Conservation (phyloP, 2,888 invertebrate species). For the Drosophila phalerata region DNA sequence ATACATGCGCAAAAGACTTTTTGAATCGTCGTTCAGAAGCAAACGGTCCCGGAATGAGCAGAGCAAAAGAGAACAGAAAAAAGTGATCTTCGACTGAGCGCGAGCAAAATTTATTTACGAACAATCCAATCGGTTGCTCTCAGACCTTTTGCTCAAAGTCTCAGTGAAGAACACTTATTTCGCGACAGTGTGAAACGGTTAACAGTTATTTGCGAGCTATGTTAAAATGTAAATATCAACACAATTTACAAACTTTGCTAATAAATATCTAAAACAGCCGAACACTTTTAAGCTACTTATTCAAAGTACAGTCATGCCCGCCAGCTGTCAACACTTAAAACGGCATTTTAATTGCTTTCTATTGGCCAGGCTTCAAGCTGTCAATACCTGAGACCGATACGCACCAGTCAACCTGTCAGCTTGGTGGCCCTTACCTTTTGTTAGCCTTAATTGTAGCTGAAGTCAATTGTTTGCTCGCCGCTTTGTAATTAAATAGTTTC, state of each 20-base stretch:
- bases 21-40: too few relatives aligned
- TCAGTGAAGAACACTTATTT: too few relatives aligned
- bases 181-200: too few relatives aligned
- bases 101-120: too few relatives aligned
- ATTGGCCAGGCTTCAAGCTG: constrained; percentile 42
- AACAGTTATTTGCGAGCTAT: too few relatives aligned
- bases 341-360: constrained; percentile 56
- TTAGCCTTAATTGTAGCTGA: constrained; percentile 68
- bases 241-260: neutral
- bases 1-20: too few relatives aligned
- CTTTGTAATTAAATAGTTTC: constrained; percentile 80
- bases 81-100: too few relatives aligned
- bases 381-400: constrained; percentile 38
- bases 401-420: constrained; percentile 33
- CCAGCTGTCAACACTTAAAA: constrained; percentile 36
- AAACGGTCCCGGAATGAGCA: too few relatives aligned
- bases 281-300: constrained; percentile 18
- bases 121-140: too few relatives aligned
- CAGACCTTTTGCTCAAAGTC: too few relatives aligned
- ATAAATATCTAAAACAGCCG: neutral
- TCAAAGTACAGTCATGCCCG: constrained; percentile 49
- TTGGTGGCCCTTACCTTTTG: constrained; percentile 39
- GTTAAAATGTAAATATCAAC: neutral
- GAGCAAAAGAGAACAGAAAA: too few relatives aligned
- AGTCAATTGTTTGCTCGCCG: constrained; percentile 73